phyloP scores from a whole-genome alignment of 2,797 vertebrate species.

The Pangasius larnaudii region DNA sequence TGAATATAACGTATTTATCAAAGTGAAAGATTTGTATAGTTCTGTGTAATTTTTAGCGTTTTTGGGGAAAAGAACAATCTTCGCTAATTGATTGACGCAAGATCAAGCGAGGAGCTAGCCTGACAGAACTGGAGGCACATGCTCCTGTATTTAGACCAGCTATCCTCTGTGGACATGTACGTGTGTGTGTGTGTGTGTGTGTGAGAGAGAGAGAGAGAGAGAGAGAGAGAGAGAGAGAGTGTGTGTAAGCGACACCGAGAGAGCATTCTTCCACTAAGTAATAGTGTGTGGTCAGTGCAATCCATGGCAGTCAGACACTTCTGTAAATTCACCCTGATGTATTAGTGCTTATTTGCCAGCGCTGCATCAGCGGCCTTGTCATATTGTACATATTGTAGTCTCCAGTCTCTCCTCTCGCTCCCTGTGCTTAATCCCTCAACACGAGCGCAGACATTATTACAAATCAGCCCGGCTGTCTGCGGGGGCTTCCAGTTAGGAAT shows the following conservation, averaged over 20 bases:
- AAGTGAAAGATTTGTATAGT: not conserved
- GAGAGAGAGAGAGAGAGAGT: not conserved
- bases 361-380: constrained; percentile 46
- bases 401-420: constrained; percentile 27
- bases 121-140: constrained; percentile 4
- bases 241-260: not conserved
- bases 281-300: constrained; percentile 22
- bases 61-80: not conserved
- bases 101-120: not conserved
- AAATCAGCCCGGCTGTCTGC: constrained; percentile 58
- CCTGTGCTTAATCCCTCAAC: constrained; percentile 64
- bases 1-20: not conserved
- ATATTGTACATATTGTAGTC: constrained; percentile 53
- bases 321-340: constrained; percentile 48
- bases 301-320: constrained; percentile 34
- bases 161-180: constrained; percentile 2
- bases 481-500: constrained; percentile 45
- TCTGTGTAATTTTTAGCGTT: not conserved
- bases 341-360: constrained; percentile 39
- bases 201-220: not conserved
- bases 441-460: constrained; percentile 68
- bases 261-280: not conserved
- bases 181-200: constrained; percentile 6
- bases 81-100: not conserved
- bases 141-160: constrained; percentile 10